Conservation (phyloP, 2,888 invertebrate species). For the Himalopsyche kuldschensis region DNA sequence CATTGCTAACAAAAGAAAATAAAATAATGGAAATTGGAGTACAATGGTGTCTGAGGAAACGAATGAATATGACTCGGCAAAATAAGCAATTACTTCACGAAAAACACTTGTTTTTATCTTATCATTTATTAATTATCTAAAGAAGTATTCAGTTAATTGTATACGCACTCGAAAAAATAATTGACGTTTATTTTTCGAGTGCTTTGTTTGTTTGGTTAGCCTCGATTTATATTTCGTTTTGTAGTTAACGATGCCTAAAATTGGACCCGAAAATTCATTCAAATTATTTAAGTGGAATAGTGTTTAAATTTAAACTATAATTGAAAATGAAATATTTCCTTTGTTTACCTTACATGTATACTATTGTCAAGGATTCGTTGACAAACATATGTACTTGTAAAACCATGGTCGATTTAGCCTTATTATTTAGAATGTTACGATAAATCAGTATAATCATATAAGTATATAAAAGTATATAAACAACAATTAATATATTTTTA, state of each 20-base stretch:
- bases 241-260: neutral
- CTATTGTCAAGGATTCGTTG: too few species aligned
- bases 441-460: too few species aligned
- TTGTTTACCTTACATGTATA: too few species aligned
- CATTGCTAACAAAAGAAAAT: neutral
- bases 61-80: neutral
- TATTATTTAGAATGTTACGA: too few species aligned
- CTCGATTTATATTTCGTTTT: neutral
- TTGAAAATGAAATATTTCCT: neutral
- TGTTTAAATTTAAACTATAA: neutral
- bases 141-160: neutral
- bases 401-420: too few species aligned
- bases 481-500: too few species aligned
- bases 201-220: neutral
- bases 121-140: neutral
- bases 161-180: neutral
- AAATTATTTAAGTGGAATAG: neutral
- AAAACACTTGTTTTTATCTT: neutral
- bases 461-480: too few species aligned
- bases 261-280: neutral
- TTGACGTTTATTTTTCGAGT: neutral
- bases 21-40: neutral
- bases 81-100: neutral
- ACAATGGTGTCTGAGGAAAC: neutral
- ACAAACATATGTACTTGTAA: too few species aligned